These are phyloP conservation scores for Drosophila sordidula DNA, from an alignment of 2,888 invertebrate genomes.

Conservation along the genomic window DNA sequence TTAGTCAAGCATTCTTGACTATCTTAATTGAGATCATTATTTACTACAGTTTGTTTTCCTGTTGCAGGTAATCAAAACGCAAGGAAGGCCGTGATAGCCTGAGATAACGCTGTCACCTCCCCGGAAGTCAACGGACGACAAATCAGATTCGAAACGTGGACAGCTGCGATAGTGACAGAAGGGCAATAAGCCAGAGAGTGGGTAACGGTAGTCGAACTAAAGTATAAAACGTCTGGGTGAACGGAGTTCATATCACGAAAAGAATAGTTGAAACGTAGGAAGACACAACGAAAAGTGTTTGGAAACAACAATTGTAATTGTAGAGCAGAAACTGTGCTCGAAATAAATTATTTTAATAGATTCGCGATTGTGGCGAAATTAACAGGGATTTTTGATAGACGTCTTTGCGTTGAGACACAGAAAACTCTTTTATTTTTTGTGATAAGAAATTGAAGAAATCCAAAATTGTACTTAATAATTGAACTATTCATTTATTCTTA, in stretches of 20 bases:
- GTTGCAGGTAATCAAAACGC: slow-evolving; percentile 59
- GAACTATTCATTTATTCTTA: slow-evolving; percentile 44
- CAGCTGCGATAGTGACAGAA: slow-evolving; percentile 14
- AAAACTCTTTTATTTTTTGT: slow-evolving; percentile 58
- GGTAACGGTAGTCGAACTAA: slow-evolving; percentile 7
- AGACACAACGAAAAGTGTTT: slow-evolving; percentile 46
- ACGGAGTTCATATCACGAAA: slow-evolving; percentile 68
- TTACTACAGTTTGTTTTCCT: slow-evolving; percentile 5
- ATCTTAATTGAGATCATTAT: slow-evolving; percentile 3
- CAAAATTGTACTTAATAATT: slow-evolving; percentile 69
- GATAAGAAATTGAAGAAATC: slow-evolving; percentile 51
- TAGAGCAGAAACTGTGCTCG: slow-evolving; percentile 26
- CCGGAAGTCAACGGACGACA: slow-evolving; percentile 46
- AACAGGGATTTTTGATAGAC: slow-evolving; percentile 71
- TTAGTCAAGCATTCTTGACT: background rate
- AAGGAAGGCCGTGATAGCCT: slow-evolving; percentile 66
- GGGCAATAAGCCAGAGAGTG: background rate
- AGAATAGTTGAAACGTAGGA: slow-evolving; percentile 19
- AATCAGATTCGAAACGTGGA: slow-evolving; percentile 42
- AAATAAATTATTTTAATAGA: slow-evolving; percentile 37
- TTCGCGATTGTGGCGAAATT: slow-evolving; percentile 25
- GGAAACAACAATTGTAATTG: slow-evolving; percentile 29
- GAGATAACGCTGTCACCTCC: slow-evolving; percentile 51
- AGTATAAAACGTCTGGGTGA: slow-evolving; percentile 31
- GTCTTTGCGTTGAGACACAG: slow-evolving; percentile 20